phyloP scores from a whole-genome alignment of 37 sponge, comb jelly and placozoan species.

The Ianthella basta region DNA sequence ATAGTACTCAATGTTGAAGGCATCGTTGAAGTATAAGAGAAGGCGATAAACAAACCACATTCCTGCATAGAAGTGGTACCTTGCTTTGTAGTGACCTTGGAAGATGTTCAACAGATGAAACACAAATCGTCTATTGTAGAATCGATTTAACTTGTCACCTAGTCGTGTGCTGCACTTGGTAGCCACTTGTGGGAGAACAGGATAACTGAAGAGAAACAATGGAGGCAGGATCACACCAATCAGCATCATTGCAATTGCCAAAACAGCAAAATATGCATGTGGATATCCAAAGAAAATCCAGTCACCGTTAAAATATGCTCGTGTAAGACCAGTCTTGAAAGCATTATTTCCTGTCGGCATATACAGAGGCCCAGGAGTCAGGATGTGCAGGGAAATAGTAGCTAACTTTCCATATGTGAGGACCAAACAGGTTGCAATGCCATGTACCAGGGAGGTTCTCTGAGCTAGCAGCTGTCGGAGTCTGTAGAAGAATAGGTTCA shows the following conservation, averaged over 20 bases:
- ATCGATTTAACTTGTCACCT: not conserved
- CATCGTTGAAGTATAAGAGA: constrained; percentile 8
- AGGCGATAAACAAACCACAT: constrained; percentile 21
- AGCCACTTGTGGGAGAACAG: not conserved
- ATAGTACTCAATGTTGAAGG: not conserved
- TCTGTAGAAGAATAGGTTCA: not conserved
- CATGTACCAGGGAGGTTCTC: not conserved
- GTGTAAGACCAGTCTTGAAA: not conserved
- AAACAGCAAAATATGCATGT: not conserved
- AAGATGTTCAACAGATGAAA: constrained; percentile 3
- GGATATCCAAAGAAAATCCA: not conserved
- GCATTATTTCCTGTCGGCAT: too few relatives aligned
- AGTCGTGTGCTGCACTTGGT: not conserved
- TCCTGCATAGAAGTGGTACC: not conserved
- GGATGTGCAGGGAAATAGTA: not conserved
- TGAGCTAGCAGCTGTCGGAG: not conserved
- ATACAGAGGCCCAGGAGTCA: not conserved
- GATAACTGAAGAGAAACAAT: not conserved
- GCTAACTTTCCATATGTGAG: constrained; percentile 6
- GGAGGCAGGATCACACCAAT: not conserved
- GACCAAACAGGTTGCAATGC: constrained; percentile 1
- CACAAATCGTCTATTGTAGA: not conserved
- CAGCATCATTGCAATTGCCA: not conserved
- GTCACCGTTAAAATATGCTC: constrained; percentile 7
- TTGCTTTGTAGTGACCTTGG: not conserved